Evolutionary conservation across 2,888 invertebrate genomes (phyloP).

Genomic region (Drosophila multiciliata): DNA sequence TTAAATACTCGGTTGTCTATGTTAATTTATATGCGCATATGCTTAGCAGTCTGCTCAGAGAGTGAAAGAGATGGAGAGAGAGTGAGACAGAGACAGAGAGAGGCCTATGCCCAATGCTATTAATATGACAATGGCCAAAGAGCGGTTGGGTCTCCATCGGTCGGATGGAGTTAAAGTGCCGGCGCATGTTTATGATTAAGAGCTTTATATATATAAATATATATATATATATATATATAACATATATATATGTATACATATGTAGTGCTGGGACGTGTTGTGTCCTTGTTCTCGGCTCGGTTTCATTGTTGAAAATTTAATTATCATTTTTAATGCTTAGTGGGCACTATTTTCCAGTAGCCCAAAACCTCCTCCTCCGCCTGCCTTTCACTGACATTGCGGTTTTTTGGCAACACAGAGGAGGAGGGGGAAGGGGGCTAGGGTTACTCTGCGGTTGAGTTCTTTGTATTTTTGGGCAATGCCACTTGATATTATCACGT

Average conservation of each 20-base stretch:
- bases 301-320: constrained; percentile 81
- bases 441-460: constrained; percentile 20
- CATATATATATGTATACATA: constrained; percentile 9
- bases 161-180: constrained; percentile 63
- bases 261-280: constrained; percentile 28
- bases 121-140: constrained; percentile 17
- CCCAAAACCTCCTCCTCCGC: background rate
- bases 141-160: background rate
- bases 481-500: constrained; percentile 77
- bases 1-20: constrained; percentile 80
- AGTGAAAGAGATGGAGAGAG: background rate
- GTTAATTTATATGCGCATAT: constrained; percentile 81
- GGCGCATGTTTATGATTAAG: constrained; percentile 82
- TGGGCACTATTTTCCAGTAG: constrained; percentile 72
- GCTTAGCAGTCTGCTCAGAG: constrained; percentile 61
- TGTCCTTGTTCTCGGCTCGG: constrained; percentile 58
- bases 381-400: constrained; percentile 35
- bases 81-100: background rate
- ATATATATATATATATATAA: background rate
- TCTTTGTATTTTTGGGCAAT: constrained; percentile 58
- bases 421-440: background rate
- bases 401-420: constrained; percentile 38
- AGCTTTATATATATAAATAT: constrained; percentile 50
- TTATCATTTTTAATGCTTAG: constrained; percentile 80
- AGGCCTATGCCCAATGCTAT: constrained; percentile 27